A percentile compares a stretch with the other conserved stretches of the same genome.
phyloP scores from a whole-genome alignment of 2,113 vertebrate genomes.

The Rhegmatorhina hoffmannsi region DNA sequence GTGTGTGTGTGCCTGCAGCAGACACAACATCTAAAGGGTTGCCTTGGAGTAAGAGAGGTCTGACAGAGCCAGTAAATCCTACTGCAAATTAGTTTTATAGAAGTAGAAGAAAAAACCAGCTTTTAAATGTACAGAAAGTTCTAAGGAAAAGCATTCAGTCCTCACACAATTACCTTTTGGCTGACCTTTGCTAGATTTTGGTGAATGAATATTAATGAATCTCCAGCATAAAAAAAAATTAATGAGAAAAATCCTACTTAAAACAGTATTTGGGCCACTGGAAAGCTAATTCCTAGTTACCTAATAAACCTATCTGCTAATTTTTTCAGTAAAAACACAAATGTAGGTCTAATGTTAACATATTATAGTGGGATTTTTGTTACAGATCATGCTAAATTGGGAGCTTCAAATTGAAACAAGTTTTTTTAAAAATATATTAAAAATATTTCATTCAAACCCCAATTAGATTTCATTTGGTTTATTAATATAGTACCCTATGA shows the following conservation, averaged over 20 bases:
- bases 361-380: background rate
- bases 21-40: background rate
- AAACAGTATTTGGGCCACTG: background rate
- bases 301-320: background rate
- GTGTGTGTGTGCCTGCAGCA: background rate
- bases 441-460: background rate
- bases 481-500: background rate
- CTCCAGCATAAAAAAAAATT: background rate
- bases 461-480: background rate
- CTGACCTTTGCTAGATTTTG: slow-evolving; percentile 12
- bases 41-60: background rate
- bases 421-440: background rate
- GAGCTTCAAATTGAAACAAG: background rate
- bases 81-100: background rate
- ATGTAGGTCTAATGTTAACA: background rate
- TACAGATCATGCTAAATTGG: background rate
- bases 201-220: slow-evolving; percentile 15
- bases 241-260: background rate
- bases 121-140: background rate
- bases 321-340: background rate
- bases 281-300: background rate
- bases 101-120: background rate
- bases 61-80: background rate
- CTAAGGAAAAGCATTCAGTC: background rate
- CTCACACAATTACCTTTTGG: background rate